phyloP scores from a whole-genome alignment of 2,888 invertebrate genomes.

The Lepidochitona cinerea region DNA sequence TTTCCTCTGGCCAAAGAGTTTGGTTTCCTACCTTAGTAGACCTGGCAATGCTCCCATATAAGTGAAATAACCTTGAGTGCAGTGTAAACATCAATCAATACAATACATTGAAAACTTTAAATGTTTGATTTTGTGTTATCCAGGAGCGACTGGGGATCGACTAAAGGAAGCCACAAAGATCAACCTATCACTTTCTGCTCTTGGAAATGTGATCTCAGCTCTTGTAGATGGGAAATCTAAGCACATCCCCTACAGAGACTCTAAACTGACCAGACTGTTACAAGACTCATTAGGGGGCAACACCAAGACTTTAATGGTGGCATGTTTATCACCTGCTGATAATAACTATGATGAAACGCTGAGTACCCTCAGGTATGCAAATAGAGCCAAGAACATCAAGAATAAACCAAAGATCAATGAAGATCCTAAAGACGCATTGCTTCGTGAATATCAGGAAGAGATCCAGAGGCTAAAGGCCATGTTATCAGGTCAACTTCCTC shows the following conservation, averaged over 20 bases:
- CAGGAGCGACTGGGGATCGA: conserved; percentile 86
- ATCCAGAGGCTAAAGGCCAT: conserved; percentile 79
- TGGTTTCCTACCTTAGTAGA: no score
- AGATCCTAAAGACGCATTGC: conserved; percentile 90
- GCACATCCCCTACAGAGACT: conserved; percentile 86
- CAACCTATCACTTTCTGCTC: conserved; percentile 87
- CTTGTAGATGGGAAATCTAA: conserved; percentile 86
- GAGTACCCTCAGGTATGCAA: conserved; percentile 75
- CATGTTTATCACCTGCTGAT: conserved; percentile 86
- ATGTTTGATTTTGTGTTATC: no score
- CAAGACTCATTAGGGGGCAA: conserved; percentile 79
- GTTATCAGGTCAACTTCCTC: conserved; percentile 66
- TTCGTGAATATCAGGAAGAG: conserved; percentile 88
- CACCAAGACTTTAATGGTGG: conserved; percentile 90
- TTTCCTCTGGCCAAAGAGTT: no score
- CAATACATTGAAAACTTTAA: no score
- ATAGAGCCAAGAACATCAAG: conserved; percentile 86
- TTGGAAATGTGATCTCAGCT: conserved; percentile 92
- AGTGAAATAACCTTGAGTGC: no score
- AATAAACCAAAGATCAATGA: conserved; percentile 88
- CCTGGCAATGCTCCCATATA: no score
- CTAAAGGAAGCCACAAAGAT: conserved; percentile 92
- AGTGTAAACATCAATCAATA: no score
- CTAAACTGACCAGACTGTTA: conserved; percentile 77
- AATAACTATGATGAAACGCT: conserved; percentile 88